Percentiles rank a stretch among this genome's conserved stretches.
These are phyloP conservation scores for Cryptophagus acutangulus DNA, from an alignment of 2,888 invertebrate genomes.

Conservation along the genomic window DNA sequence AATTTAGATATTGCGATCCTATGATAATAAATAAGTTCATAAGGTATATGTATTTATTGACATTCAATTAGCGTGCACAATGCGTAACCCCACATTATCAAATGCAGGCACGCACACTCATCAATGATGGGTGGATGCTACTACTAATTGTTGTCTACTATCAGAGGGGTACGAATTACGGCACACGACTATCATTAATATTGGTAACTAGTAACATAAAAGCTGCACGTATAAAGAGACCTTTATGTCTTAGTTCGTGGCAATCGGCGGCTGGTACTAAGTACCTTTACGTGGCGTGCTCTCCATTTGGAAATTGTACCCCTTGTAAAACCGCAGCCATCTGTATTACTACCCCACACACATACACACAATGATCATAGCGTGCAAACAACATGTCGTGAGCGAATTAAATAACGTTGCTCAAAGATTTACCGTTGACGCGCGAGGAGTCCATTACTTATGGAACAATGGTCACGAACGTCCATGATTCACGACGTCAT, in stretches of 20 bases:
- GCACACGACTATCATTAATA: no score
- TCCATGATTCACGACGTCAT: constrained; percentile 40
- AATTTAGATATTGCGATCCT: no score
- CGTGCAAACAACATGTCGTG: constrained; percentile 33
- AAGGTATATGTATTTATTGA: no score
- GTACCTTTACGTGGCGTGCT: constrained; percentile 16
- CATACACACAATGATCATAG: constrained; percentile 16
- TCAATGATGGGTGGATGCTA: no score
- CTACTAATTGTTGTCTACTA: neutral
- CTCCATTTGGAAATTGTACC: no score
- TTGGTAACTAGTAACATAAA: neutral
- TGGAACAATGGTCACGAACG: constrained; percentile 43
- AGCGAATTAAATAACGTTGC: constrained; percentile 40
- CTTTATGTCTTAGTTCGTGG: constrained; percentile 13
- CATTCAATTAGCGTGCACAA: constrained; percentile 2
- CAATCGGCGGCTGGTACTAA: constrained; percentile 17
- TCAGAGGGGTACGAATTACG: no score
- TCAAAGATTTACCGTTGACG: constrained; percentile 40
- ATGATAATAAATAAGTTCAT: no score
- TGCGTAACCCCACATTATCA: no score
- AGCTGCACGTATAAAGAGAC: constrained; percentile 1
- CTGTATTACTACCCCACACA: constrained; percentile 20
- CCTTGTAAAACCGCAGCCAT: constrained; percentile 17
- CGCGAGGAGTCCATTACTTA: constrained; percentile 41
- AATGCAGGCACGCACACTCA: neutral